These are phyloP conservation scores for Aphodius sticticus DNA, from an alignment of 2,888 invertebrate species.

Conservation along the genomic window DNA sequence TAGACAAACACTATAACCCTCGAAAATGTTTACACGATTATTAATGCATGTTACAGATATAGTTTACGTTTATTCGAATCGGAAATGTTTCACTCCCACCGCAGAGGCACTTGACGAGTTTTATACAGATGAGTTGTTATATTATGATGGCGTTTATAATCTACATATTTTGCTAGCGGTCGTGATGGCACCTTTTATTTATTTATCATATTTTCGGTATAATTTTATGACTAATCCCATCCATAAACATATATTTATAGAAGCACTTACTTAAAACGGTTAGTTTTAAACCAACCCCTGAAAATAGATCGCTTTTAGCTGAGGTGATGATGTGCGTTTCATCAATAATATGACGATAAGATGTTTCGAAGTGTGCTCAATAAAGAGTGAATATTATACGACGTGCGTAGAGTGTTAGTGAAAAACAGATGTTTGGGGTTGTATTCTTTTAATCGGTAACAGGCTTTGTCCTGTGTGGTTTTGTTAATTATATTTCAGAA, in stretches of 20 bases:
- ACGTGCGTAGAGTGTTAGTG: background rate
- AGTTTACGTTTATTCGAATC: background rate
- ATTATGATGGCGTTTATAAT: background rate
- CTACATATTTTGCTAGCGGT: background rate
- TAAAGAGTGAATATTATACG: background rate
- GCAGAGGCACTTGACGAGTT: background rate
- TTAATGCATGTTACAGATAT: background rate
- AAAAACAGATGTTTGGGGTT: background rate
- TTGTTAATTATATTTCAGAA: no score
- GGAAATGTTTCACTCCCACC: background rate
- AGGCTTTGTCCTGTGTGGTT: no score
- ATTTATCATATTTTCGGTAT: background rate
- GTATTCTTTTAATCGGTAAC: no score
- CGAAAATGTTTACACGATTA: background rate
- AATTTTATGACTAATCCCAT: background rate
- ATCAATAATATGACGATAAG: background rate
- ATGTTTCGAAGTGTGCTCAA: background rate
- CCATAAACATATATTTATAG: background rate
- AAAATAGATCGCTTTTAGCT: background rate
- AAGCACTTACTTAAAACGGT: slow-evolving; percentile 4
- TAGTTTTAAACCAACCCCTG: background rate
- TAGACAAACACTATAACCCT: background rate
- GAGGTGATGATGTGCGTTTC: background rate
- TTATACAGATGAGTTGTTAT: background rate
- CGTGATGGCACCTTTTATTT: background rate